These are phyloP conservation scores for Dendrocincla tyrannina DNA, from an alignment of 2,797 vertebrate species.

Conservation along the genomic window DNA sequence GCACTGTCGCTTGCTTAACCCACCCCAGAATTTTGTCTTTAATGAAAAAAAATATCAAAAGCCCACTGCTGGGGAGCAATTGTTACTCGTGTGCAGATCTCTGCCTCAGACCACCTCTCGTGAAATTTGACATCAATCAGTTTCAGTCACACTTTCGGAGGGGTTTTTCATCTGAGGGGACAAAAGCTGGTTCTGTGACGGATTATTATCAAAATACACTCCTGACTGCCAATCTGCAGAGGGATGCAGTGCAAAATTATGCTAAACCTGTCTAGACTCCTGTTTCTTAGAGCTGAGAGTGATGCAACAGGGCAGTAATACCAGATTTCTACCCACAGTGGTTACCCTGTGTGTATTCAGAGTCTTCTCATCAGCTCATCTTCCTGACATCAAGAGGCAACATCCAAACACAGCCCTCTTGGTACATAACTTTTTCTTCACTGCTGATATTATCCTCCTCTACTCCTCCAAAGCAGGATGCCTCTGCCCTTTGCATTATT, in stretches of 20 bases:
- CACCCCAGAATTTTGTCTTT: not conserved
- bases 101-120: not conserved
- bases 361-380: not conserved
- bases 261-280: not conserved
- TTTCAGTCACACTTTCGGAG: not conserved
- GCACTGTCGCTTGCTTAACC: not conserved
- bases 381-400: not conserved
- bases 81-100: not conserved
- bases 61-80: not conserved
- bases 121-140: not conserved
- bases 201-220: not conserved
- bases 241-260: not conserved
- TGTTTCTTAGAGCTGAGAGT: not conserved
- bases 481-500: not conserved
- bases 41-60: not conserved
- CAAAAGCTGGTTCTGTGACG: not conserved
- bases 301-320: not conserved
- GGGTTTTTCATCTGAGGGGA: not conserved
- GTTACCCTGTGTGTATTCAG: not conserved
- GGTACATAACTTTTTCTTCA: rapidly evolving
- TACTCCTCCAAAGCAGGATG: not conserved
- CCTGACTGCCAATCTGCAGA: not conserved
- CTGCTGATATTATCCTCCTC: not conserved
- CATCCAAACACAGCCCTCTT: not conserved
- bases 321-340: not conserved